Conservation (phyloP, 2,888 invertebrate genomes). For the Noctua fimbriata region DNA sequence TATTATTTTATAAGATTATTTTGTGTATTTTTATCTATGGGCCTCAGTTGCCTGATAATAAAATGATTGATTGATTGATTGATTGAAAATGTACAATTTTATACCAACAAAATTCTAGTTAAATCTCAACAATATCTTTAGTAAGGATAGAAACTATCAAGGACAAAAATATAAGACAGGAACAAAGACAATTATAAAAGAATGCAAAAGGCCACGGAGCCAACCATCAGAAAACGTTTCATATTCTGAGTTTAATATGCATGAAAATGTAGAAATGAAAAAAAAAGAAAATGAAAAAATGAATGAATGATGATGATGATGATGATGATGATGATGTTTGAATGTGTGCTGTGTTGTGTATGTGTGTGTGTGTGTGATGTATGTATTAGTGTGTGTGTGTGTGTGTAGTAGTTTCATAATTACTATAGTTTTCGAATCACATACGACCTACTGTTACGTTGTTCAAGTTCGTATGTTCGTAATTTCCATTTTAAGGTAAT, state of each 20-base stretch:
- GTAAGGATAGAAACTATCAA: background rate
- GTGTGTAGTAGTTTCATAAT: background rate
- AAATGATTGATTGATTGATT: too few relatives aligned
- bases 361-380: too few relatives aligned
- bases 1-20: too few relatives aligned
- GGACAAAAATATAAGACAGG: background rate
- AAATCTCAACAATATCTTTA: background rate
- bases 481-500: constrained; percentile 25
- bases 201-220: background rate
- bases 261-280: background rate
- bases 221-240: background rate
- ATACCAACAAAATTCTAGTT: background rate
- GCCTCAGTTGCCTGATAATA: too few relatives aligned
- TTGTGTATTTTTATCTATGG: too few relatives aligned
- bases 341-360: too few relatives aligned
- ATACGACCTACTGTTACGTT: background rate
- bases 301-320: too few relatives aligned
- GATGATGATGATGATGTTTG: too few relatives aligned
- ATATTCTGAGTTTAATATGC: background rate
- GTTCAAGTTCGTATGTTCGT: background rate
- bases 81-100: too few relatives aligned
- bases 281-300: too few relatives aligned
- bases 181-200: background rate
- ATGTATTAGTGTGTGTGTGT: too few relatives aligned
- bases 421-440: background rate